Evolutionary conservation across 2,113 vertebrate genomes (phyloP).

Genomic region (Chamaea fasciata): DNA sequence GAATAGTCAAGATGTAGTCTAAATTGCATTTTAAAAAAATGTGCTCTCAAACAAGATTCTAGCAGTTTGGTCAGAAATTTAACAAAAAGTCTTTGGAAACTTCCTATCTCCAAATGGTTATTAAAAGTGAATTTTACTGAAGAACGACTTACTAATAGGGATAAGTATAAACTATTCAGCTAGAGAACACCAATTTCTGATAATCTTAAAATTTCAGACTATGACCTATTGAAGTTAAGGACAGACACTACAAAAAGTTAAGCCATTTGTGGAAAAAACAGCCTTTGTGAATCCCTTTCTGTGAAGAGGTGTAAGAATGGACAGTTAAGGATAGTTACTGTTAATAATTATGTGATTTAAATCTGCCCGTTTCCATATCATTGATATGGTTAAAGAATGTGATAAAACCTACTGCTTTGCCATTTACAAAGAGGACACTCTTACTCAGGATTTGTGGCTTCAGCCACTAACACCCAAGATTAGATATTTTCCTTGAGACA

Average conservation of each 20-base stretch:
- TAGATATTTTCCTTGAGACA: neutral
- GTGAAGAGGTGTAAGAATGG: neutral
- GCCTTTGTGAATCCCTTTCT: neutral
- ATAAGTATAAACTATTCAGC: neutral
- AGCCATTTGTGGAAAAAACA: neutral
- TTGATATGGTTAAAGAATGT: neutral
- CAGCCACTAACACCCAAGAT: neutral
- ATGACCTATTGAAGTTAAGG: neutral
- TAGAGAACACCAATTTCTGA: neutral
- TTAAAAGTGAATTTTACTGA: neutral
- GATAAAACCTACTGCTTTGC: neutral
- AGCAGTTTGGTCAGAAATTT: neutral
- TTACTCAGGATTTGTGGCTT: neutral
- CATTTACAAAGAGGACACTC: neutral
- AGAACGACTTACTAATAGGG: neutral
- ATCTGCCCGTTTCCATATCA: neutral
- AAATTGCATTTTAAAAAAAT: neutral
- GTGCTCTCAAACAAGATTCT: neutral
- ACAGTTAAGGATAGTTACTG: neutral
- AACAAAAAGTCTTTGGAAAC: neutral
- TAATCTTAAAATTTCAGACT: neutral
- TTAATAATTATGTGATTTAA: neutral
- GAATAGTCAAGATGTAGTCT: neutral
- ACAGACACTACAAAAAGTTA: neutral
- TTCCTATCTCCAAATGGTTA: neutral